These are phyloP conservation scores for Spicauda simplicius DNA, from an alignment of 2,888 invertebrate species.

Conservation along the genomic window DNA sequence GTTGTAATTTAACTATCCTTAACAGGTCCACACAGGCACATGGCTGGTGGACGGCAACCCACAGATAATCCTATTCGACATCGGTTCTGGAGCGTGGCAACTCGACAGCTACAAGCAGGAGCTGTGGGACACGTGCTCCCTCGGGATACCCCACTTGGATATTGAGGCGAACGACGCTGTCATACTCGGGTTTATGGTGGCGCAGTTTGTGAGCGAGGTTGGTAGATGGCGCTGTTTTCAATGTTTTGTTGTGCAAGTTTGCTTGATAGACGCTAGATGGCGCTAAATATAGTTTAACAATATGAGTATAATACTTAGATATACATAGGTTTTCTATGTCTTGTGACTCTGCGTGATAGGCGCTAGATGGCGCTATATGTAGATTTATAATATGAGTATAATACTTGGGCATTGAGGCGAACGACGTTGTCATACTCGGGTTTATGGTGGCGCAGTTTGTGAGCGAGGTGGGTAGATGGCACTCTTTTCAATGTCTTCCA, in stretches of 20 bases:
- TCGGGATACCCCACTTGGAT: conserved; percentile 96
- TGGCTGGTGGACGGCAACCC: conserved; percentile 99
- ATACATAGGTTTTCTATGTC: too few species aligned
- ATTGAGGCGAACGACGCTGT: conserved; percentile 98
- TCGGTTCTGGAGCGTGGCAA: conserved; percentile 98
- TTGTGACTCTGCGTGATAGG: too few species aligned
- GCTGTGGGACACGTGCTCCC: conserved; percentile 93
- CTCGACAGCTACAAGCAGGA: conserved; percentile 97
- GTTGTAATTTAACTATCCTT: neutral
- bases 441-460: conserved; percentile 97
- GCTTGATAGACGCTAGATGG: too few species aligned
- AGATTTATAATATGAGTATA: too few species aligned
- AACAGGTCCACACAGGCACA: conserved; percentile 95
- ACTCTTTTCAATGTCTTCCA: neutral
- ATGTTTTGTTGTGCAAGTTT: too few species aligned
- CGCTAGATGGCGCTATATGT: too few species aligned
- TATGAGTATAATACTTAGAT: too few species aligned
- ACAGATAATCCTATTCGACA: conserved; percentile 98
- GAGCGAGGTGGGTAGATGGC: conserved; percentile 86
- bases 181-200: conserved; percentile 97
- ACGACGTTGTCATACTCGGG: conserved; percentile 98
- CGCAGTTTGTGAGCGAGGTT: conserved; percentile 96
- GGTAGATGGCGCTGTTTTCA: conserved; percentile 38
- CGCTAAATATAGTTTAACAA: too few species aligned
- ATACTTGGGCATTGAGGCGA: conserved; percentile 97